Conservation (phyloP, 2,113 vertebrate genomes). For the Toxostoma redivivum region DNA sequence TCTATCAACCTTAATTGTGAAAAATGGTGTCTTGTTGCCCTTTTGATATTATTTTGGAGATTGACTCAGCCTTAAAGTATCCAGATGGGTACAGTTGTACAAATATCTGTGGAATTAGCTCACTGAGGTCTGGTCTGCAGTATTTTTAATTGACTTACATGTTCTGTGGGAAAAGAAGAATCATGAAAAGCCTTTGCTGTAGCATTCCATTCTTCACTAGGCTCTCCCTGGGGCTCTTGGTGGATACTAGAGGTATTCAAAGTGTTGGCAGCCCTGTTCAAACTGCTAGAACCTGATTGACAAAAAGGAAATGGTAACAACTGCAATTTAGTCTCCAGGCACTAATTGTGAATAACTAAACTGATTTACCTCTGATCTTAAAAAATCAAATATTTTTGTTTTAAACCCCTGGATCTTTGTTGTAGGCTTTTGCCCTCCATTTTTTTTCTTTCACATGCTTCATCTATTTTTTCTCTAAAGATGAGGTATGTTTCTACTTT, state of each 20-base stretch:
- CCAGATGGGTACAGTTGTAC: slow-evolving; percentile 73
- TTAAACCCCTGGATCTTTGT: slow-evolving; percentile 22
- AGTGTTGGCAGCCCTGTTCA: slow-evolving; percentile 72
- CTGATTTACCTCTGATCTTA: slow-evolving; percentile 45
- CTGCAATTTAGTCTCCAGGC: slow-evolving; percentile 64
- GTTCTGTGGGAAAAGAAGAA: slow-evolving; percentile 77
- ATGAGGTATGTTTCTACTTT: not conserved
- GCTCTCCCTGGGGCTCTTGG: slow-evolving; percentile 65
- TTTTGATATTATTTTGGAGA: slow-evolving; percentile 79
- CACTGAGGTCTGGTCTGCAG: slow-evolving; percentile 69
- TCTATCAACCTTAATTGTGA: slow-evolving; percentile 83
- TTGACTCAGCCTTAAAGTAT: slow-evolving; percentile 77
- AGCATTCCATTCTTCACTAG: slow-evolving; percentile 76
- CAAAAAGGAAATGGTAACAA: slow-evolving; percentile 75
- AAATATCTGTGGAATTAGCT: slow-evolving; percentile 79
- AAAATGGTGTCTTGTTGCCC: slow-evolving; percentile 79
- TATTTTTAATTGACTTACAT: slow-evolving; percentile 86
- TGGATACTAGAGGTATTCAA: slow-evolving; percentile 66
- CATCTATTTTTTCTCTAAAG: not conserved
- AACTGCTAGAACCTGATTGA: slow-evolving; percentile 74
- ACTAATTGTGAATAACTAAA: slow-evolving; percentile 56
- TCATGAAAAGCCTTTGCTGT: slow-evolving; percentile 76
- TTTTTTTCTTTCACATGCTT: slow-evolving; percentile 30
- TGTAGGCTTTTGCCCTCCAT: slow-evolving; percentile 5
- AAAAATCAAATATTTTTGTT: slow-evolving; percentile 22